Evolutionary conservation across 1,140 invertebrate genomes (phyloP).

Genomic region (Hyles euphorbiae): DNA sequence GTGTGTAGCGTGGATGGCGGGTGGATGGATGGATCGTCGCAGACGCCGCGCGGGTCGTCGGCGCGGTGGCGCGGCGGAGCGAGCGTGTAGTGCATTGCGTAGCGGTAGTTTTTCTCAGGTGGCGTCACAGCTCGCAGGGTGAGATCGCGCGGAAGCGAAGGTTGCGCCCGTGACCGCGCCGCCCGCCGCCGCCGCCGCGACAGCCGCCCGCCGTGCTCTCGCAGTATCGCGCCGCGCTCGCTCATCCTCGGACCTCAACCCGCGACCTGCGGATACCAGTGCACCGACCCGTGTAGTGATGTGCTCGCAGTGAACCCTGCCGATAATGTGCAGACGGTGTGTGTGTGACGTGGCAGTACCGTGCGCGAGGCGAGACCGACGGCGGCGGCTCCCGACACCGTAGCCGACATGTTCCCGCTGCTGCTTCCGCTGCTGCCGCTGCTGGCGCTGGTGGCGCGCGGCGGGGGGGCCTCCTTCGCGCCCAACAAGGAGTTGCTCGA

Average conservation of each 20-base stretch:
- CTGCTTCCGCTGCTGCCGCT: conserved; percentile 45
- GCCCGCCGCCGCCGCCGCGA: conserved; percentile 40
- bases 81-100: conserved; percentile 42
- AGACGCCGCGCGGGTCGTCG: conserved; percentile 16
- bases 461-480: conserved; percentile 48
- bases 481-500: conserved; percentile 60
- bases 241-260: conserved; percentile 55
- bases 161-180: conserved; percentile 70
- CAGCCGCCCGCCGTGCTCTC: conserved; percentile 31
- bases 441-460: conserved; percentile 45
- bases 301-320: conserved; percentile 30
- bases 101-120: conserved; percentile 38
- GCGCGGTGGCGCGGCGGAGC: neutral
- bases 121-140: conserved; percentile 61
- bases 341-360: conserved; percentile 51
- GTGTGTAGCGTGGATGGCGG: neutral
- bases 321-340: conserved; percentile 53
- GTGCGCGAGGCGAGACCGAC: conserved; percentile 42
- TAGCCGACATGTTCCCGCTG: conserved; percentile 62
- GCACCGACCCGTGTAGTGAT: conserved; percentile 44
- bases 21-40: conserved; percentile 8
- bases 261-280: conserved; percentile 19
- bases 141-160: conserved; percentile 60
- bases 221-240: conserved; percentile 61
- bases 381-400: conserved; percentile 37